A percentile compares a stretch with the other conserved stretches of the same genome.
Conservation (phyloP, 2,888 invertebrate species). For the Xanthorhoe spadicearia region DNA sequence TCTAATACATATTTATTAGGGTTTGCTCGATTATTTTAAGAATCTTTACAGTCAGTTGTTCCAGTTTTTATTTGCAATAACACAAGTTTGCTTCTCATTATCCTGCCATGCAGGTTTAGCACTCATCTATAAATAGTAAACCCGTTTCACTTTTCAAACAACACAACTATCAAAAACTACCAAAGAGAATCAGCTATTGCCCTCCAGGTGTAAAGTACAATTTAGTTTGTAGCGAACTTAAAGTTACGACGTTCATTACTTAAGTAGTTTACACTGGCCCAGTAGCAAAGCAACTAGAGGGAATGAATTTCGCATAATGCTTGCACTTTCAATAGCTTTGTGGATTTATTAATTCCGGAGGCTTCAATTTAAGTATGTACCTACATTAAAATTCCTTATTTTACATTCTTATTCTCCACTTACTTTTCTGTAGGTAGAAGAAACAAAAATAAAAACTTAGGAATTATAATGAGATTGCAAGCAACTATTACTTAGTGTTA, state of each 20-base stretch:
- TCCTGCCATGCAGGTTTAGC: constrained; percentile 77
- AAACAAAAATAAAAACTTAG: no score
- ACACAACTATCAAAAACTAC: constrained; percentile 35
- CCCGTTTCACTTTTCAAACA: constrained; percentile 45
- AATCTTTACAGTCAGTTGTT: constrained; percentile 9
- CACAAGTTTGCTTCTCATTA: constrained; percentile 70
- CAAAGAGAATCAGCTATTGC: constrained; percentile 45
- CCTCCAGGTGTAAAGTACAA: constrained; percentile 40
- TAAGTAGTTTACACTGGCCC: constrained; percentile 63
- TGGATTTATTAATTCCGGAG: constrained; percentile 56
- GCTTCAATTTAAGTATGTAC: constrained; percentile 3
- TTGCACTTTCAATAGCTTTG: constrained; percentile 76
- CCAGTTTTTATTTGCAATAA: constrained; percentile 55
- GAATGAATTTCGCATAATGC: constrained; percentile 74
- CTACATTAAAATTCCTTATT: not conserved
- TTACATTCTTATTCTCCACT: not conserved
- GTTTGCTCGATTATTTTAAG: not conserved
- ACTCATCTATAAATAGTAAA: constrained; percentile 76
- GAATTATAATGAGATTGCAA: no score
- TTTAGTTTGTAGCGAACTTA: constrained; percentile 34
- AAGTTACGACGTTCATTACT: constrained; percentile 39
- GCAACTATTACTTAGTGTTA: no score
- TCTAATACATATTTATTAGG: not conserved
- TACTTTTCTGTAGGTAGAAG: not conserved
- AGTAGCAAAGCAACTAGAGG: constrained; percentile 66